These are phyloP conservation scores for Peucedramus taeniatus DNA, from an alignment of 2,113 vertebrate species.

Conservation along the genomic window DNA sequence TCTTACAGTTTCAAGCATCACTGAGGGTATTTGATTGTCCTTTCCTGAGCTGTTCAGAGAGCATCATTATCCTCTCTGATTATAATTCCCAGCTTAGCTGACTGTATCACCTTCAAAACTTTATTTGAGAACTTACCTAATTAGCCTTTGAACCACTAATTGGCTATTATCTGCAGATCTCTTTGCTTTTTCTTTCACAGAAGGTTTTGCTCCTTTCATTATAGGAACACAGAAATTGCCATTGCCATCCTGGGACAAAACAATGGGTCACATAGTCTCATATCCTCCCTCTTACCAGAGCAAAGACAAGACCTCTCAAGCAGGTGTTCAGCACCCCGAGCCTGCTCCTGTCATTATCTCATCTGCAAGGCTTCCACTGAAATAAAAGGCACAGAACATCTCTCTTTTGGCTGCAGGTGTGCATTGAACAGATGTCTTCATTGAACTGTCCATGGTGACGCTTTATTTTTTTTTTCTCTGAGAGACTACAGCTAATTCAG, in stretches of 20 bases:
- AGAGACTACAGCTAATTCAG: constrained; percentile 28
- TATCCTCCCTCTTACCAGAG: not conserved
- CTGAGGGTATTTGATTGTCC: not conserved
- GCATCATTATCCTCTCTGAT: not conserved
- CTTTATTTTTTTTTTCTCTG: not conserved
- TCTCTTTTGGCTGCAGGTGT: not conserved
- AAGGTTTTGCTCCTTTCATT: constrained; percentile 14
- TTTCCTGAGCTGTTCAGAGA: not conserved
- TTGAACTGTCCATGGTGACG: not conserved
- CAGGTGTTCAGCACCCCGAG: not conserved
- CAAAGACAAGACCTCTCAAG: constrained; percentile 2
- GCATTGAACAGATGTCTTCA: constrained; percentile 35
- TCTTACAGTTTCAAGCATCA: not conserved
- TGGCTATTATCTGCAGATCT: constrained; percentile 56
- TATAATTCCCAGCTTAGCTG: constrained; percentile 40
- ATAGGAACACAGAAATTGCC: not conserved
- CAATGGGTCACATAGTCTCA: constrained; percentile 1
- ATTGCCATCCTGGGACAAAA: constrained; percentile 30
- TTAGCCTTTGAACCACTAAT: constrained; percentile 71
- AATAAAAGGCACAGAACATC: not conserved
- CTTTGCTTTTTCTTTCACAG: constrained; percentile 9
- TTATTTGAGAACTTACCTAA: constrained; percentile 68
- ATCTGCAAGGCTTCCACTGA: not conserved
- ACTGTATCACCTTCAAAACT: constrained; percentile 64
- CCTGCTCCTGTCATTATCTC: not conserved